Evolutionary conservation across 1,140 invertebrate genomes (phyloP).

Genomic region (Lycorma delicatula): DNA sequence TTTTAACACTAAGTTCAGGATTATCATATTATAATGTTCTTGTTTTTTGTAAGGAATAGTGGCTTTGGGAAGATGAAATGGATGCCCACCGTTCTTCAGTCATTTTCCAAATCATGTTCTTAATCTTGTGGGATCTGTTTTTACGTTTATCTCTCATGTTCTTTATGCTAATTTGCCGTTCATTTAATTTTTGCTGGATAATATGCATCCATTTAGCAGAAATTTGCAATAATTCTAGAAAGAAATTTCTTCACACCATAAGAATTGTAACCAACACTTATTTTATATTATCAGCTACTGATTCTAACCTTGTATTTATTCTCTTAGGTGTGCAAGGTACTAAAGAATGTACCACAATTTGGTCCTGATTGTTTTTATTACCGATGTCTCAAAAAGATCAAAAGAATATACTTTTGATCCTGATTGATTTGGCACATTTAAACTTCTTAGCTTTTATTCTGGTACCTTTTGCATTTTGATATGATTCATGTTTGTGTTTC

Average conservation of each 20-base stretch:
- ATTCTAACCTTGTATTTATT: not conserved
- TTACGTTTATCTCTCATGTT: slow-evolving; percentile 9
- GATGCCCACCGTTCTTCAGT: slow-evolving; percentile 11
- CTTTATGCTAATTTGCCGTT: not conserved
- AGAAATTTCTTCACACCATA: not conserved
- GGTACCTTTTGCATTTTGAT: no score
- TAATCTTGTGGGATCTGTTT: slow-evolving; percentile 7
- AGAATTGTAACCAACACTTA: not conserved
- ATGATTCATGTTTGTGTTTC: no score
- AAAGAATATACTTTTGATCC: no score
- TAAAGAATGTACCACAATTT: no score
- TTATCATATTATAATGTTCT: not conserved
- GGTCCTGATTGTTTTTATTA: no score
- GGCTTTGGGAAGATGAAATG: slow-evolving; percentile 1
- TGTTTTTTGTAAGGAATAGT: not conserved
- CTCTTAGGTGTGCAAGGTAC: no score
- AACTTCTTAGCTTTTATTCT: no score
- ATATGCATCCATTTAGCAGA: not conserved
- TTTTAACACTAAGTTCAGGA: slow-evolving; percentile 1
- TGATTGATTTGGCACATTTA: no score
- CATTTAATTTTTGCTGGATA: slow-evolving; percentile 11
- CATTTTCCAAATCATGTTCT: slow-evolving; percentile 2
- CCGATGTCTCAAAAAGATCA: no score
- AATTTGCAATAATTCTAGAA: slow-evolving; percentile 6
- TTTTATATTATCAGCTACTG: slow-evolving; percentile 1